Base-by-base conservation (phyloP, 2,888 invertebrate genomes). In the Pyrocoelia pectoralis region DNA sequence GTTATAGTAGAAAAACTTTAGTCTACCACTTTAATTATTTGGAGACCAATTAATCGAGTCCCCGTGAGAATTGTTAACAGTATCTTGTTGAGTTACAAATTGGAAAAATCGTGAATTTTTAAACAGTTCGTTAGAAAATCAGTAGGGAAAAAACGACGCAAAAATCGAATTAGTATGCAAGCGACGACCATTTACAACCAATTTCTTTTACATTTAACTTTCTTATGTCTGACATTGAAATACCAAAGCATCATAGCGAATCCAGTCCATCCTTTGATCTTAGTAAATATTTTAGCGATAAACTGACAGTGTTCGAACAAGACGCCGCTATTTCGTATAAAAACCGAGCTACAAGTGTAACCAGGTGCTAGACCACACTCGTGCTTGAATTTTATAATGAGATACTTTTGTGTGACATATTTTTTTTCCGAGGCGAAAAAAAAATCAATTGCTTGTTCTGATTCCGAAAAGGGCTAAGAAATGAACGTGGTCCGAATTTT, bases 301-400 rank as follows among this genome's bases (percentile, higher is more conserved):
- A 53, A 61, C 55, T 61, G 55, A 55, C 61, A 61, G 55, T 24
- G 53, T 71, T 73, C 70, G 74, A 72, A 74, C 74, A 72, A 73
- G 71, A 67, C 65, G 68, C 70, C 71, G 71, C 70, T 69, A 72
- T 70, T 68, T 67, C 52, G 61, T 60, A 61, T 57, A 70, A 70
- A 72, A 72, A 72, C 68, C 38, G 43, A 14, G 55, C 63, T 70
- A 70, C 70, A 68, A 60, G 70, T 69, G 67, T 66, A 68, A 46
- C 68, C 71, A 71, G 73, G 72, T 72, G 71, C 72, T 72, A 68
- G 74, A 70, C 68, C 70, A 67, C 64, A 67, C 69, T 71, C 72
- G 72, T 71, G 72, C 64, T 68, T 65, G 49, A 69, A 66, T 61
- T 61, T 29, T 29, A 33, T 50, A 55, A 61, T 61, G 33, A 41